Conservation (phyloP, 2,888 invertebrate genomes). For the Orgyia antiqua region DNA sequence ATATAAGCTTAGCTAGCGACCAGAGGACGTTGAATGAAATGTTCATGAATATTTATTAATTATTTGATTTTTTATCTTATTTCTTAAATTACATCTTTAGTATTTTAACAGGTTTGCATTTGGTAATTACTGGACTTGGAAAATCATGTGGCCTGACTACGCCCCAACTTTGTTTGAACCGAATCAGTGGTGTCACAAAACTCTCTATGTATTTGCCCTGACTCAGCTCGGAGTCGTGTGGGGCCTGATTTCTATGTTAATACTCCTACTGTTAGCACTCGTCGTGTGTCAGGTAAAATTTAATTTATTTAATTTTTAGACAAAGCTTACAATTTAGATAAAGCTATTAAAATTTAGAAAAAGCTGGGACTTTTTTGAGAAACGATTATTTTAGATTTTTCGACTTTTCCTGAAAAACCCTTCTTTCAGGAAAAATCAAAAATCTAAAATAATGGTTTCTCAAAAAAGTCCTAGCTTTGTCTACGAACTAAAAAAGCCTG, state of each 20-base stretch:
- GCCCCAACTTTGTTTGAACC: slow-evolving; percentile 85
- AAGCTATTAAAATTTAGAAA: too few relatives aligned
- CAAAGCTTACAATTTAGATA: background rate
- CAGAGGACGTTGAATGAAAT: too few relatives aligned
- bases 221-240: slow-evolving; percentile 86
- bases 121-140: slow-evolving; percentile 88
- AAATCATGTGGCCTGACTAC: slow-evolving; percentile 87
- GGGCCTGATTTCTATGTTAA: slow-evolving; percentile 75
- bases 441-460: too few relatives aligned
- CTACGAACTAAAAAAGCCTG: too few relatives aligned
- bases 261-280: slow-evolving; percentile 79
- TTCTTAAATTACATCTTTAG: background rate
- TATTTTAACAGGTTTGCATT: slow-evolving; percentile 78
- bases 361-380: too few relatives aligned
- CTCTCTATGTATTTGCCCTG: slow-evolving; percentile 86
- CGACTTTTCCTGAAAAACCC: too few relatives aligned
- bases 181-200: slow-evolving; percentile 87
- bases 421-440: too few relatives aligned
- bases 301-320: background rate
- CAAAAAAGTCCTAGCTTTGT: too few relatives aligned
- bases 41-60: too few relatives aligned
- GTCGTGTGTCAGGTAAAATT: slow-evolving; percentile 81
- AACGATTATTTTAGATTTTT: too few relatives aligned
- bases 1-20: too few relatives aligned
- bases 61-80: too few relatives aligned